These are phyloP conservation scores for Parelbella ahira DNA, from an alignment of 2,888 invertebrate genomes.

Conservation along the genomic window DNA sequence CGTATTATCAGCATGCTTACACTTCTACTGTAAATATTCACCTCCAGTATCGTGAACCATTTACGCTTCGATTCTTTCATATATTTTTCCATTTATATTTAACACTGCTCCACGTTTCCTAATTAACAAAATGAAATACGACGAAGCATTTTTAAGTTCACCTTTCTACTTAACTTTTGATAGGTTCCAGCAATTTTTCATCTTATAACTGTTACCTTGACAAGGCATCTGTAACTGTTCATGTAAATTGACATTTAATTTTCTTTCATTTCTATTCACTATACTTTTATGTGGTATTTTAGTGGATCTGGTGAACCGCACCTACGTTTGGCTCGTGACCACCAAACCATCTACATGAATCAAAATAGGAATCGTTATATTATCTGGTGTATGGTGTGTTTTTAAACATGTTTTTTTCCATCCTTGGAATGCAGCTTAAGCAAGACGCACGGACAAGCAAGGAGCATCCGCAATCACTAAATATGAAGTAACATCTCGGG, in stretches of 20 bases:
- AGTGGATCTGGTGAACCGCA: too few relatives aligned
- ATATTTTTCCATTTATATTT: not conserved
- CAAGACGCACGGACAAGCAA: slow-evolving; percentile 53
- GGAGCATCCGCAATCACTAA: slow-evolving; percentile 42
- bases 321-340: too few relatives aligned
- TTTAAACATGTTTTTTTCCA: slow-evolving; percentile 31
- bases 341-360: too few relatives aligned
- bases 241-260: too few relatives aligned
- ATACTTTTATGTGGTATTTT: too few relatives aligned
- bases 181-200: too few relatives aligned
- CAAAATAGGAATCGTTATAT: too few relatives aligned
- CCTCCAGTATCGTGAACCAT: slow-evolving; percentile 9
- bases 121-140: not conserved
- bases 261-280: too few relatives aligned
- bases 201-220: too few relatives aligned
- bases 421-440: slow-evolving; percentile 76
- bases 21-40: slow-evolving; percentile 12
- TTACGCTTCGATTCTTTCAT: slow-evolving; percentile 1
- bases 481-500: slow-evolving; percentile 40
- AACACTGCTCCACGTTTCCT: not conserved
- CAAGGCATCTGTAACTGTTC: too few relatives aligned
- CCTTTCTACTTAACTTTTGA: too few relatives aligned
- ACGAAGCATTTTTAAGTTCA: too few relatives aligned
- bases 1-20: slow-evolving; percentile 14
- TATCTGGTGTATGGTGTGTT: slow-evolving; percentile 2